These are phyloP conservation scores for Eupithecia subfuscata DNA, from an alignment of 2,888 invertebrate species.

Conservation along the genomic window DNA sequence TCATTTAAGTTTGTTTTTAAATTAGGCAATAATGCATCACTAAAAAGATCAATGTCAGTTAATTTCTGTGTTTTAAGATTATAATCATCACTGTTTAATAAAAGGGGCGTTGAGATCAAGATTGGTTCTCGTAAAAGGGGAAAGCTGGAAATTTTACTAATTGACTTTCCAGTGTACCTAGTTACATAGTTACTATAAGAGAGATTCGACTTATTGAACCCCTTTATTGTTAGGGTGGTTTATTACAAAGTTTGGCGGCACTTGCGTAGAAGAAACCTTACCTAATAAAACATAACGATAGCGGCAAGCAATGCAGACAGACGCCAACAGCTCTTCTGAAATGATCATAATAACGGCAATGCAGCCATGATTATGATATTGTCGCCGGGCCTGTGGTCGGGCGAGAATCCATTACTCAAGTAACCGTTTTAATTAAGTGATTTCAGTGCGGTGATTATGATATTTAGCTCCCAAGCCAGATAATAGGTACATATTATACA, in stretches of 20 bases:
- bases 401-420: not conserved
- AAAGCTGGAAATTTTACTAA: no score
- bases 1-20: no score
- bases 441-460: not conserved
- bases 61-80: no score
- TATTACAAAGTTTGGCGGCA: not conserved
- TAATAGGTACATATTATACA: no score
- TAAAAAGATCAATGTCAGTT: no score
- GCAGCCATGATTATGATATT: not conserved
- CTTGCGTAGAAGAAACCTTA: not conserved
- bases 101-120: no score
- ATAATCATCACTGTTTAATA: no score
- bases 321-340: not conserved
- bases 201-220: no score
- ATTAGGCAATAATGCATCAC: no score
- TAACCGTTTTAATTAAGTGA: not conserved
- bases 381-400: not conserved
- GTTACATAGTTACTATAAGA: no score
- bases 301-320: not conserved
- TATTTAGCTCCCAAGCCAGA: not conserved
- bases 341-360: not conserved
- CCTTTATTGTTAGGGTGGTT: not conserved
- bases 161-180: no score
- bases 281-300: not conserved
- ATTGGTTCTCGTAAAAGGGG: no score